Conservation (phyloP, 1,140 invertebrate genomes). For the Adelges cooleyi region DNA sequence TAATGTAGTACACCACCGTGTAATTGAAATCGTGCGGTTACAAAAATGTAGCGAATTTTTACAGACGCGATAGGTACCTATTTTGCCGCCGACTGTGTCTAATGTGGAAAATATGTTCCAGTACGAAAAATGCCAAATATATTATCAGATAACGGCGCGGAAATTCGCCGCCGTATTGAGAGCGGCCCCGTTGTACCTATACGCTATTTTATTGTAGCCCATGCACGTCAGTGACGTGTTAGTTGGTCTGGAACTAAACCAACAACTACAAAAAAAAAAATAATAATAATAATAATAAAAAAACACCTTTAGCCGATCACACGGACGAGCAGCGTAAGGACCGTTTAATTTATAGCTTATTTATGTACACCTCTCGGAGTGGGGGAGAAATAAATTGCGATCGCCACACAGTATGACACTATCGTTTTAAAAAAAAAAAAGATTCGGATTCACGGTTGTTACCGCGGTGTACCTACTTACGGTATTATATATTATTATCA, state of each 20-base stretch:
- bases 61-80: too few species aligned
- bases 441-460: constrained; percentile 16
- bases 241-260: constrained; percentile 17
- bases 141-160: too few species aligned
- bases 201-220: too few species aligned
- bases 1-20: too few species aligned
- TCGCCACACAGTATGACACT: constrained; percentile 15
- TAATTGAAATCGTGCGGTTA: too few species aligned
- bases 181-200: too few species aligned
- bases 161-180: too few species aligned
- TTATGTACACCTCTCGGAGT: constrained; percentile 23
- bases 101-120: too few species aligned
- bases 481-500: too few species aligned
- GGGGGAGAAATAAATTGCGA: constrained; percentile 4
- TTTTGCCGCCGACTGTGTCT: too few species aligned
- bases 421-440: constrained; percentile 17
- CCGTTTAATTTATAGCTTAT: constrained; percentile 27
- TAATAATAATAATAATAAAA: not conserved
- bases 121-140: too few species aligned
- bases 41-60: too few species aligned
- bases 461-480: not conserved
- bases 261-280: not conserved
- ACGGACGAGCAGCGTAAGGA: not conserved
- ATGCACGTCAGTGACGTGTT: constrained; percentile 1
- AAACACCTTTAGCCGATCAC: constrained; percentile 27